A percentile compares a stretch with the other conserved stretches of the same genome.
phyloP scores from a whole-genome alignment of 2,888 invertebrate species.

The Cosmopolites sordidus region DNA sequence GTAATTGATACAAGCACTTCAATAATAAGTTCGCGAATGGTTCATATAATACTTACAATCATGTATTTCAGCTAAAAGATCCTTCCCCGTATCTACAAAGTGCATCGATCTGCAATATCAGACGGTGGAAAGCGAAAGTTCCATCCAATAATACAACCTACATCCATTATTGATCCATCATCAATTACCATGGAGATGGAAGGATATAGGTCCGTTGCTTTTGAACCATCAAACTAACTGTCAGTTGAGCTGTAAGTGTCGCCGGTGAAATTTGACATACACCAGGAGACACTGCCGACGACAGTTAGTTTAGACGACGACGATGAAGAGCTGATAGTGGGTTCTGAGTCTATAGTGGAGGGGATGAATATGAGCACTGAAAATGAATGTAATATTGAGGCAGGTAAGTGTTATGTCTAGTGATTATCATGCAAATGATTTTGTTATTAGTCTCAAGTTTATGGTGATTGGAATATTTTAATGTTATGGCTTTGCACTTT shows the following conservation, averaged over 20 bases:
- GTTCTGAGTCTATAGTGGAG: conserved; percentile 5
- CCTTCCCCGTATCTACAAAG: no score
- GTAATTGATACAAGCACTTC: no score
- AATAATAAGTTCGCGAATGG: no score
- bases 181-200: conserved; percentile 27
- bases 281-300: background rate
- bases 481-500: no score
- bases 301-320: background rate
- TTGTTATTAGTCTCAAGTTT: background rate
- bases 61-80: no score
- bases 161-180: conserved; percentile 19
- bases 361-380: conserved; percentile 13
- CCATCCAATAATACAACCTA: conserved; percentile 4
- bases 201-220: conserved; percentile 14
- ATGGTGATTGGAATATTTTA: no score
- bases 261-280: background rate
- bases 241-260: conserved; percentile 3
- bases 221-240: conserved; percentile 20
- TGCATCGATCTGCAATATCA: conserved; percentile 8
- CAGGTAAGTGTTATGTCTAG: conserved; percentile 18
- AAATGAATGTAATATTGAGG: conserved; percentile 15
- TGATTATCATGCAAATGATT: no score
- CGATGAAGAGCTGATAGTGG: conserved; percentile 17
- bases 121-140: conserved; percentile 8
- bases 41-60: no score